phyloP scores from a whole-genome alignment of 2,888 invertebrate genomes.

The Kryphioiulus occultus region DNA sequence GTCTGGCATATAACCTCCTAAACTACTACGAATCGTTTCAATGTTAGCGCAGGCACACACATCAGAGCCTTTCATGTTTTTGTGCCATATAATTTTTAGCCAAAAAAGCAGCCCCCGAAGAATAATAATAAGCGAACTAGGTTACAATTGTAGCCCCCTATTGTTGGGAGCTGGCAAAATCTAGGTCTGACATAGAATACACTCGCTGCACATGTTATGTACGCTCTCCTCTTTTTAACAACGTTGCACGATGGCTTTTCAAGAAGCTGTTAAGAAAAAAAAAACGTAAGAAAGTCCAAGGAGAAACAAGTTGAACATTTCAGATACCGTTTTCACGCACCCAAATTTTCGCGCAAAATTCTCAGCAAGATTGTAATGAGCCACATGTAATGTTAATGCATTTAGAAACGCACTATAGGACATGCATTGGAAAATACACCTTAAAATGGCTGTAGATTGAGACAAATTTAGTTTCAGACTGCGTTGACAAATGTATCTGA shows the following conservation, averaged over 20 bases:
- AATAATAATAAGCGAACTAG: slow-evolving; percentile 29
- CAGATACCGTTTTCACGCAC: too few relatives aligned
- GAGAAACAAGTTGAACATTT: too few relatives aligned
- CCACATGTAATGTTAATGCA: too few relatives aligned
- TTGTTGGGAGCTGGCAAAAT: slow-evolving; percentile 22
- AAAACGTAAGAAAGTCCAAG: background rate
- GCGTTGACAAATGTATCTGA: too few relatives aligned
- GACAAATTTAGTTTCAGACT: too few relatives aligned
- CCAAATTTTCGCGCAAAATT: background rate
- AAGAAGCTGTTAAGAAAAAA: background rate
- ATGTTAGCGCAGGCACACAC: background rate
- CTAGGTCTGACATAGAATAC: slow-evolving; percentile 35
- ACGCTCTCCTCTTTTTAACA: background rate
- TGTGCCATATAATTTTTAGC: background rate
- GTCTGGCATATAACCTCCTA: slow-evolving; percentile 27
- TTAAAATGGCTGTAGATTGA: too few relatives aligned
- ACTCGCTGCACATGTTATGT: background rate
- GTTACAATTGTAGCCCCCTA: slow-evolving; percentile 30
- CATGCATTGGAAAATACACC: too few relatives aligned
- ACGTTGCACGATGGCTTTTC: slow-evolving; percentile 18
- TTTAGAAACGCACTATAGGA: too few relatives aligned
- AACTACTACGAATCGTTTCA: slow-evolving; percentile 14
- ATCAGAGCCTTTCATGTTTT: slow-evolving; percentile 22
- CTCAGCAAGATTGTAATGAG: background rate
- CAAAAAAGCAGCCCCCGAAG: background rate